Percentiles rank a stretch among this genome's conserved stretches.
phyloP scores from a whole-genome alignment of 2,113 vertebrate genomes.

The Microcebus tavaratra region DNA sequence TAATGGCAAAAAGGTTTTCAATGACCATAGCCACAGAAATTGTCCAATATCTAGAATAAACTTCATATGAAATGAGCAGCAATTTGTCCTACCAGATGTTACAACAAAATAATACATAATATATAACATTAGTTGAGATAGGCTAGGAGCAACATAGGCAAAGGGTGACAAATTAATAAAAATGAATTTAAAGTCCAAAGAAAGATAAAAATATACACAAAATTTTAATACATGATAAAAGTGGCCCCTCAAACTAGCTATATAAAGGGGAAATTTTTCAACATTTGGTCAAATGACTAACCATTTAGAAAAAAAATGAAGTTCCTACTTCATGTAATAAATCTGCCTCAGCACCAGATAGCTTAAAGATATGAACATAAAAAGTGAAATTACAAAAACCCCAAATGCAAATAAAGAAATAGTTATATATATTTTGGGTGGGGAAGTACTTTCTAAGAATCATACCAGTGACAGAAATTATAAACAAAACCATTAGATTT shows the following conservation, averaged over 20 bases:
- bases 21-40: conserved; percentile 13
- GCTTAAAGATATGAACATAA: background rate
- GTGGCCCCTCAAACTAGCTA: background rate
- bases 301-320: background rate
- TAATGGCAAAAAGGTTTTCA: background rate
- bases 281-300: background rate
- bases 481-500: background rate
- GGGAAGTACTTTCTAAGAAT: background rate
- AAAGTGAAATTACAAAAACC: conserved; percentile 25
- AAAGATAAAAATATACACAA: background rate
- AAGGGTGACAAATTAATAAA: background rate
- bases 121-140: background rate
- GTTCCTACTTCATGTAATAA: background rate
- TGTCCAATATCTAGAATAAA: background rate
- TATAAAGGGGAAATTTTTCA: background rate
- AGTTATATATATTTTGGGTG: background rate
- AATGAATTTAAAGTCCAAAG: background rate
- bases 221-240: background rate
- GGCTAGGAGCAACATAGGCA: background rate
- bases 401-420: background rate
- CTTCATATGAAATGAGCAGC: background rate
- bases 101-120: background rate
- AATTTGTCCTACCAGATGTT: background rate
- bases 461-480: background rate
- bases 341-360: background rate